Evolutionary conservation across 2,888 invertebrate genomes (phyloP).

Genomic region (Meteorus cinctellus): DNA sequence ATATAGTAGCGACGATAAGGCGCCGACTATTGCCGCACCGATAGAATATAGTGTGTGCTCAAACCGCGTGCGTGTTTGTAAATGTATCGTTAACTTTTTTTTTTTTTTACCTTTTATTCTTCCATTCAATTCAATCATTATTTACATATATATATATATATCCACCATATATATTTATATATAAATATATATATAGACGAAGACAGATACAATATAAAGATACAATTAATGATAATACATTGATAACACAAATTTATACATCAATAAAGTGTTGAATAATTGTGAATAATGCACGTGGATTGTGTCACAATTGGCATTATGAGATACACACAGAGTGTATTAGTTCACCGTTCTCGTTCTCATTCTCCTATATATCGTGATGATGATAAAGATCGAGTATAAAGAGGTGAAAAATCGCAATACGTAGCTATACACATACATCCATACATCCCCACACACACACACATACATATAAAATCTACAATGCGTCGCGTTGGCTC

Average conservation of each 20-base stretch:
- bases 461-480: neutral
- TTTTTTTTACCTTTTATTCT: neutral
- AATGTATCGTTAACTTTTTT: neutral
- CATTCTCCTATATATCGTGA: neutral
- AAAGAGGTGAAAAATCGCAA: constrained; percentile 13
- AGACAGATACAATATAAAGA: neutral
- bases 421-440: constrained; percentile 10
- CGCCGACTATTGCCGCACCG: constrained; percentile 44
- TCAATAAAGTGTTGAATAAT: neutral
- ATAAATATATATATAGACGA: neutral
- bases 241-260: neutral
- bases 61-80: constrained; percentile 37
- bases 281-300: constrained; percentile 16
- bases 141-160: neutral
- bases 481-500: constrained; percentile 18
- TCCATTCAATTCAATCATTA: neutral
- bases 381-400: constrained; percentile 8
- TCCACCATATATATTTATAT: neutral
- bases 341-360: constrained; percentile 4
- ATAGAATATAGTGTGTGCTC: constrained; percentile 34
- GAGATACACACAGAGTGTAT: neutral
- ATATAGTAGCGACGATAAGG: constrained; percentile 42
- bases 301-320: constrained; percentile 13
- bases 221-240: neutral
- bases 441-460: neutral